Base-by-base conservation (phyloP, 1,140 invertebrate genomes). In the Phocides pigmalion region DNA sequence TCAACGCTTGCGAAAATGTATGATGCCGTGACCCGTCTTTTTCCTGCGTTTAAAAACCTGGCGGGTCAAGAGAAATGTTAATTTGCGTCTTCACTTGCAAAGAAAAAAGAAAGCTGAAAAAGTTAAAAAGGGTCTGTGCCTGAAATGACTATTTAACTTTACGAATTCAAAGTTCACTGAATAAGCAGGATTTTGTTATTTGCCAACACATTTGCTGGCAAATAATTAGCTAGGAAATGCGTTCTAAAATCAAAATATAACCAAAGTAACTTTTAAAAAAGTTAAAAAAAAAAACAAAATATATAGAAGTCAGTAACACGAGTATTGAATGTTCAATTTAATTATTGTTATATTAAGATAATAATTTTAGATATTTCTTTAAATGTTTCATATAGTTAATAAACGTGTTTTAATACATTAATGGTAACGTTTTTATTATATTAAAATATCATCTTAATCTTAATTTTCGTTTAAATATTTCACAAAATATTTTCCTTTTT, bases 81-180 rank as follows among this genome's bases (percentile, higher is more conserved):
- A 61, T 61, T 61, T 49, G 28, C 44, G 37, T 39, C 44, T 49
- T 39, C 58, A 39, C 16, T 42, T 49, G 58, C 44, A 61, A 61
- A 61, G 42, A 49, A 49, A 39, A 61, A 51, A 41, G 35, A 54
- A 54, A n/a, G 19, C 37, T 20, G 9, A 12, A 49, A 49, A 61
- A 32, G 3, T 32, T 49, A 37, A 37, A 49, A 61, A 61, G 44
- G 44, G 58, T 61, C 58, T 61, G 58, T 49, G 17, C 44, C 32
- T 61, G 58, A 59, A 59, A 28, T 58, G 39, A 46, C 54, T 58
- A 58, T 59, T 59, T 59, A 59, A 59, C 56, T 59, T 59, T 47
- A n/a, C 42, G 56, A 35, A 59, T 47, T 59, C 56, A 59, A 59
- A 47, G 42, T 47, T 59, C 28, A 47, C 15, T 12, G 56, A 46